Evolutionary conservation across 1,140 invertebrate genomes (phyloP).

Genomic region (Sycophila sp.): DNA sequence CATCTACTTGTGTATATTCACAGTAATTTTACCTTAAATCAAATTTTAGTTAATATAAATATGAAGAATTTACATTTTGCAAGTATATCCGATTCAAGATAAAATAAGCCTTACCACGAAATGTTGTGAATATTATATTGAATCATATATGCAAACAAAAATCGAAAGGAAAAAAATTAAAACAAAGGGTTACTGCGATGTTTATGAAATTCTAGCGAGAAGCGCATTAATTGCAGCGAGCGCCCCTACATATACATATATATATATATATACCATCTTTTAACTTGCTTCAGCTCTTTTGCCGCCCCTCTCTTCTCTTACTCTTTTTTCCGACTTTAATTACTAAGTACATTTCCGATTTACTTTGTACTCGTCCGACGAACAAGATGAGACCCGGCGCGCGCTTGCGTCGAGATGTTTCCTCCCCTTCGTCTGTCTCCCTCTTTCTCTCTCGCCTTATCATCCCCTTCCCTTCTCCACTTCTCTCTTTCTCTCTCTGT

Average conservation of each 20-base stretch:
- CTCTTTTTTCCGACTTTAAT: constrained; percentile 21
- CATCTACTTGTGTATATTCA: too few species aligned
- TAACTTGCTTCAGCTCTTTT: background rate
- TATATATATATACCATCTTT: background rate
- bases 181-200: background rate
- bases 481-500: background rate
- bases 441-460: background rate
- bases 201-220: background rate
- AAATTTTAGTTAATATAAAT: too few species aligned
- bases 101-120: too few species aligned
- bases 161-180: background rate
- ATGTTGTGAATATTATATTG: too few species aligned
- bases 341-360: constrained; percentile 36
- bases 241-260: background rate
- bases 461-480: background rate
- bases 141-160: background rate
- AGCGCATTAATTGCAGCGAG: background rate
- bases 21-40: too few species aligned
- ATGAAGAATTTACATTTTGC: too few species aligned
- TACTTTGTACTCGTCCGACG: constrained; percentile 31
- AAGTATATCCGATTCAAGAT: too few species aligned
- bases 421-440: background rate
- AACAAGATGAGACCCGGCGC: background rate
- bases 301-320: background rate
- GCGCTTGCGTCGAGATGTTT: constrained; percentile 3